Conservation (phyloP, 2,888 invertebrate species). For the Rhagium mordax region DNA sequence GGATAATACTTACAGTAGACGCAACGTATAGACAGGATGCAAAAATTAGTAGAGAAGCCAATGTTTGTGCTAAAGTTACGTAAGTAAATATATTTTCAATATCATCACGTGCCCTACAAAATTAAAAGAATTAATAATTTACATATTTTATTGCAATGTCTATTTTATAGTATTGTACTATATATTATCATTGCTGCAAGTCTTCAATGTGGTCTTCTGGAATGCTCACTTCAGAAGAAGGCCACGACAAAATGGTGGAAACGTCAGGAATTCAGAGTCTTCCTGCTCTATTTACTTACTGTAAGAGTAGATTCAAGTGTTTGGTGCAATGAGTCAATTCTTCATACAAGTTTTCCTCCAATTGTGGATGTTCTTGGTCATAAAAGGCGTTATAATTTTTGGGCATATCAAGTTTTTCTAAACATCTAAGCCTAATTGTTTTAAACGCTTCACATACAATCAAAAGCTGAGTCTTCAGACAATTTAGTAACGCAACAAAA, state of each 20-base stretch:
- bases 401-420: slow-evolving; percentile 42
- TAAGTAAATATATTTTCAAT: slow-evolving; percentile 54
- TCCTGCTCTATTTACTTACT: slow-evolving; percentile 44
- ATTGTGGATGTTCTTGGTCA: slow-evolving; percentile 42
- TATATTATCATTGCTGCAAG: no score
- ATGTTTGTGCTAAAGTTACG: slow-evolving; percentile 54
- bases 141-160: no score
- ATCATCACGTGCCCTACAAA: slow-evolving; percentile 52
- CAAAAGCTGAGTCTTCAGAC: slow-evolving; percentile 54
- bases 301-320: slow-evolving; percentile 54
- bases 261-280: no score
- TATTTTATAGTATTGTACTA: no score
- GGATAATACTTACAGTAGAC: slow-evolving; percentile 47
- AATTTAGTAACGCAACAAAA: slow-evolving; percentile 53
- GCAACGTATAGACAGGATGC: slow-evolving; percentile 57
- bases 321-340: slow-evolving; percentile 53
- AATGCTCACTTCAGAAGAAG: no score
- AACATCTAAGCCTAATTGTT: slow-evolving; percentile 49
- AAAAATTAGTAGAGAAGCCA: slow-evolving; percentile 54
- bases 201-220: no score
- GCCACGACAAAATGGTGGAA: no score
- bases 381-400: slow-evolving; percentile 36
- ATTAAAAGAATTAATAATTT: slow-evolving; percentile 18
- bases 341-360: slow-evolving; percentile 51
- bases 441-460: slow-evolving; percentile 53